phyloP scores from a whole-genome alignment of 2,797 vertebrate genomes.

The Mionectes olivaceus region DNA sequence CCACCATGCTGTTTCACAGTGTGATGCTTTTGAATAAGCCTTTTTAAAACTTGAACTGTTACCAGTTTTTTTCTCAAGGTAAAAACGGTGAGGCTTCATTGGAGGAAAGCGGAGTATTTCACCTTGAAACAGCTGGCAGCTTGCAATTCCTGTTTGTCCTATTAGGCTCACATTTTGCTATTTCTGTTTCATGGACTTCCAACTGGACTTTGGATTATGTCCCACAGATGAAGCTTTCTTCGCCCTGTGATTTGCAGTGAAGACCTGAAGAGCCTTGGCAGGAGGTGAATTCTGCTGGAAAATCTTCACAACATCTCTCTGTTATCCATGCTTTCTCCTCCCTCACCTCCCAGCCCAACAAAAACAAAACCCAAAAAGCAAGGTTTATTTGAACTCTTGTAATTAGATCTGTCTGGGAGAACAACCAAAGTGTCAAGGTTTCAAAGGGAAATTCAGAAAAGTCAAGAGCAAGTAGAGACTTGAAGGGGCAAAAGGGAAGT shows the following conservation, averaged over 20 bases:
- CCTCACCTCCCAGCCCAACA: not conserved
- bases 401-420: conserved; percentile 55
- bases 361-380: not conserved
- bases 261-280: not conserved
- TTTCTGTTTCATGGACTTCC: not conserved
- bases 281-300: not conserved
- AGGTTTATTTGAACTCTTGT: conserved; percentile 15
- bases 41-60: not conserved
- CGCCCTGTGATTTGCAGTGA: not conserved
- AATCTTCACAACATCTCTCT: not conserved
- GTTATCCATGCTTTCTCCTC: not conserved
- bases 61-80: not conserved
- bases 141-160: not conserved
- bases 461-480: conserved; percentile 35
- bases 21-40: not conserved
- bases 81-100: not conserved
- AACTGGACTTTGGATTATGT: not conserved
- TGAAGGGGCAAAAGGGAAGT: conserved; percentile 39
- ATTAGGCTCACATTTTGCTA: not conserved
- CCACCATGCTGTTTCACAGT: not conserved
- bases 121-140: not conserved
- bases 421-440: conserved; percentile 21
- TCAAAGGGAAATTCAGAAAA: conserved; percentile 59
- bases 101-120: not conserved
- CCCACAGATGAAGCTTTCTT: not conserved